phyloP scores from a whole-genome alignment of 1,140 invertebrate species.

The Atopsyche davidsoni region DNA sequence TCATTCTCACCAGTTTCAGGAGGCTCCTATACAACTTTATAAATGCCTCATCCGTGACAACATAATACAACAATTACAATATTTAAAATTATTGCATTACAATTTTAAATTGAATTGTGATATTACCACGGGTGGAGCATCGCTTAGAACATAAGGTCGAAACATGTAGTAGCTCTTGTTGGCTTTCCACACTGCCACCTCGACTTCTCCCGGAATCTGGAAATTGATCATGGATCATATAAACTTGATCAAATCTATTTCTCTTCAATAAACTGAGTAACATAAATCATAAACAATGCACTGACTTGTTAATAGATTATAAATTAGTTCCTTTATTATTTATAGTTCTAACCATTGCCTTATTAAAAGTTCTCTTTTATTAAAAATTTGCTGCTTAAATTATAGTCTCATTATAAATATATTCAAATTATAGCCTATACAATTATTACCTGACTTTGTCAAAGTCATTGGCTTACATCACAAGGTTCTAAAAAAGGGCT shows the following conservation, averaged over 20 bases:
- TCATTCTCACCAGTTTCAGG: not conserved
- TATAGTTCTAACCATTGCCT: too few relatives aligned
- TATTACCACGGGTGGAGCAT: not conserved
- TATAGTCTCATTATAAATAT: not conserved
- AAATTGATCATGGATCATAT: not conserved
- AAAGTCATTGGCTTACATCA: too few relatives aligned
- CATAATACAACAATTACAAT: not conserved
- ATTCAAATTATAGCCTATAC: not conserved
- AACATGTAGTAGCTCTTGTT: conserved; percentile 5
- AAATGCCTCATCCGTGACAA: not conserved
- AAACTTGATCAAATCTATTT: too few relatives aligned
- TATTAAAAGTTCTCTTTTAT: too few relatives aligned
- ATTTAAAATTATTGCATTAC: not conserved
- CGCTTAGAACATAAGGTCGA: conserved; percentile 1
- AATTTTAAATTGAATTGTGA: not conserved
- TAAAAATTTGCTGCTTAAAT: too few relatives aligned
- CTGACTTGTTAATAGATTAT: too few relatives aligned
- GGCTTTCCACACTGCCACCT: conserved; percentile 5
- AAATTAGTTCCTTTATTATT: too few relatives aligned
- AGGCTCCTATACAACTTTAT: not conserved
- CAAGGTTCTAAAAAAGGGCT: not conserved
- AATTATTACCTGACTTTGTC: too few relatives aligned
- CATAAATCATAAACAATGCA: too few relatives aligned
- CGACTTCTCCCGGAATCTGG: conserved; percentile 7
- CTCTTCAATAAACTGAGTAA: too few relatives aligned